Evolutionary conservation across 2,888 invertebrate genomes (phyloP), one percentile per base, ranked within the genome.

Genomic region (Hirtodrosophila cameraria): DNA sequence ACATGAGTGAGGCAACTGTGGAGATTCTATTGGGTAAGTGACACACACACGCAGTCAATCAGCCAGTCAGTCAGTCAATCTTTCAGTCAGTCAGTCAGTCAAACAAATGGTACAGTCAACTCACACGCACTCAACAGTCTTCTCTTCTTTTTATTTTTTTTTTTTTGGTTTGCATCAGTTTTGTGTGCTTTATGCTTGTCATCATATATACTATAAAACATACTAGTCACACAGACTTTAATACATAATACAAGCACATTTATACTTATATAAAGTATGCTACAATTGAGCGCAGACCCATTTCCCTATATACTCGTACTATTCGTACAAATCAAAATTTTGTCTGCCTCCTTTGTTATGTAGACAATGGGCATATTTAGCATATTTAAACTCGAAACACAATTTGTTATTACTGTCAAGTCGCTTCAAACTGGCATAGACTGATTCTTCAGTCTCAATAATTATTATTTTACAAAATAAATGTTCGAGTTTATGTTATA

Each of bases 1-100:
- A 96, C 91, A 95, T 96, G 95, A 95, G 95, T 88, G 96, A 96
- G 88, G 94, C 95, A 67, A 96, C 96, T 4, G 95, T 96, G 3
- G 96, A 96, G 90, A 96, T 96, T 85, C 92, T 96, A 63, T 91
- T 95, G 71, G 94, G 94, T 94, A 91, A 92, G 93, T 92, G 67
- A 84, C 42, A 58, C 4, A 53, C 23, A 50, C 36, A 27, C 15
- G 16, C 18, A 23, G 28, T 30, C 25, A 41, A 16, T 13, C 27
- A 46, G 9, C 8, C n/a, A 43, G 25, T 6, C 15, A 30, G 30
- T 41, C 39, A 16, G 28, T 18, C 12, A 38, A 41, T n/a, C n/a
- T n/a, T n/a, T 42, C 28, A 27, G 8, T 33, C 18, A 49, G 2
- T 30, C 11, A 20, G 30, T 33, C 33, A 58, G 38, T 39, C 13